Evolutionary conservation across 1,140 invertebrate genomes (phyloP).

Genomic region (Bilobella aurantiaca): DNA sequence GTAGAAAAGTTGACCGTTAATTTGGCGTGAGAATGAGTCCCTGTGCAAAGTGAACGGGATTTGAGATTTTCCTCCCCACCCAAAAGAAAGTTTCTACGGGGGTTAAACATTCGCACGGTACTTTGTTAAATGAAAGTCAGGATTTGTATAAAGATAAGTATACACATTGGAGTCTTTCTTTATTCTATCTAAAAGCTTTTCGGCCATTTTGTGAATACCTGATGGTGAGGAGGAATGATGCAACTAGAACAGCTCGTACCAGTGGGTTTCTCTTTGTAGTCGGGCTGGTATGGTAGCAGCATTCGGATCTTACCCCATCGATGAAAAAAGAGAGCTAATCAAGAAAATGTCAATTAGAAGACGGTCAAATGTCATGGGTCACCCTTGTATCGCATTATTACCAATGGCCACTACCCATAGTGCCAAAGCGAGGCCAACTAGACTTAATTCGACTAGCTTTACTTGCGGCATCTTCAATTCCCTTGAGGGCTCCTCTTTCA

Average conservation of each 20-base stretch:
- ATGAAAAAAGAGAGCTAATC: constrained; percentile 67
- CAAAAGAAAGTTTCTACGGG: too few species aligned
- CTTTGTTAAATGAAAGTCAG: too few species aligned
- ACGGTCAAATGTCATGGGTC: constrained; percentile 32
- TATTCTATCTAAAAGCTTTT: not conserved
- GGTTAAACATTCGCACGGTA: too few species aligned
- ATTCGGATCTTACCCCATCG: constrained; percentile 63
- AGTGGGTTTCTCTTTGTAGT: constrained; percentile 57
- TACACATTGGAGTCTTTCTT: constrained; percentile 4
- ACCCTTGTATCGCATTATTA: not conserved
- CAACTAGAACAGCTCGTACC: constrained; percentile 30
- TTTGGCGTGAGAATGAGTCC: too few species aligned
- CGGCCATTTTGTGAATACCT: constrained; percentile 17
- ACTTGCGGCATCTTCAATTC: constrained; percentile 47
- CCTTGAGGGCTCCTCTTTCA: not conserved
- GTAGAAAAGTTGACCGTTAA: too few species aligned
- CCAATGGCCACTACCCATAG: constrained; percentile 77
- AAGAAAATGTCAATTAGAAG: not conserved
- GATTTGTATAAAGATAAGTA: too few species aligned
- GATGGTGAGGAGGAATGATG: constrained; percentile 33
- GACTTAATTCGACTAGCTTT: constrained; percentile 72
- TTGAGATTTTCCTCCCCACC: too few species aligned
- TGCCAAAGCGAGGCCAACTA: constrained; percentile 71
- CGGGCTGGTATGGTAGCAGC: constrained; percentile 81
- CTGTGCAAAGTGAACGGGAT: too few species aligned